Conservation (phyloP, 2,888 invertebrate species). For the Pecten maximus region DNA sequence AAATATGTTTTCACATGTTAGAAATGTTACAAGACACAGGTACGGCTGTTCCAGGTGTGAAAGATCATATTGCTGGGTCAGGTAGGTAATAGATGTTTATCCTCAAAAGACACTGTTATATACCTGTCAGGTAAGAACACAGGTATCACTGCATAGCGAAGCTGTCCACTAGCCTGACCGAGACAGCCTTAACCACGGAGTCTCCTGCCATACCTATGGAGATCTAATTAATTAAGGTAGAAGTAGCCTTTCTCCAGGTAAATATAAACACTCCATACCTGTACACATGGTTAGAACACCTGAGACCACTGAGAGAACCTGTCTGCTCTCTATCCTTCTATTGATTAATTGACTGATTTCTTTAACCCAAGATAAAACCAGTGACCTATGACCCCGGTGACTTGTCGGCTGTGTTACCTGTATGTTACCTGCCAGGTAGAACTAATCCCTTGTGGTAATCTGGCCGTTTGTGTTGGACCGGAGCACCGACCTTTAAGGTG, state of each 20-base stretch:
- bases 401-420: conserved; percentile 31
- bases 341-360: conserved; percentile 32
- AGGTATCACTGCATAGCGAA: background rate
- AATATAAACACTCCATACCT: conserved; percentile 28
- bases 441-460: conserved; percentile 21
- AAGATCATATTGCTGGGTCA: background rate
- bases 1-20: conserved; percentile 32
- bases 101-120: conserved; percentile 5
- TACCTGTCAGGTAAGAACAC: background rate
- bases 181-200: background rate
- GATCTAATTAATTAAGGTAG: background rate
- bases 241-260: conserved; percentile 14
- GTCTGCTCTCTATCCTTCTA: conserved; percentile 1
- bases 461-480: conserved; percentile 10
- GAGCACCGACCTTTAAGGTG: background rate
- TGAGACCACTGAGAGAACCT: background rate
- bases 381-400: conserved; percentile 3
- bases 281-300: conserved; percentile 10
- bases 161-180: background rate
- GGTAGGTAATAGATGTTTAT: conserved; percentile 23
- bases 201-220: background rate
- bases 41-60: conserved; percentile 10
- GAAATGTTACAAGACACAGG: background rate
- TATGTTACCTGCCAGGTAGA: conserved; percentile 32
- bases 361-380: conserved; percentile 30